A percentile compares a stretch with the other conserved stretches of the same genome.
These are phyloP conservation scores for Sturmia bella DNA, from an alignment of 2,888 invertebrate genomes.

Conservation along the genomic window DNA sequence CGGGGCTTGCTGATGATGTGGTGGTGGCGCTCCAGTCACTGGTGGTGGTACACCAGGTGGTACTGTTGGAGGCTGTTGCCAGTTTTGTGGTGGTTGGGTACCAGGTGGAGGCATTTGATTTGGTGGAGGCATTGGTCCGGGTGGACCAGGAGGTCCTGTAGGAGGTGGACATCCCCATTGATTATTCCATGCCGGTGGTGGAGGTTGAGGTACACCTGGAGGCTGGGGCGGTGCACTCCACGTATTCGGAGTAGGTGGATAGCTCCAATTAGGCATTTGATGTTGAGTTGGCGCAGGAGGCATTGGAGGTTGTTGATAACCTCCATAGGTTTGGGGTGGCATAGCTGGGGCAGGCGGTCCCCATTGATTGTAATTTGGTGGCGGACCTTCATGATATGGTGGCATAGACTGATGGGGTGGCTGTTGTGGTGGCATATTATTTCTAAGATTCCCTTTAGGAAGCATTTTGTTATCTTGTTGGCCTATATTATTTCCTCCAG, in stretches of 20 bases:
- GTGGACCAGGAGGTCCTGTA: conserved; percentile 67
- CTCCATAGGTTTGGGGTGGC: conserved; percentile 71
- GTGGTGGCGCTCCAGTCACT: conserved; percentile 69
- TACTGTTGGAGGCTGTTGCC: conserved; percentile 71
- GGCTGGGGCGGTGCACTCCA: conserved; percentile 78
- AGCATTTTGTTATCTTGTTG: conserved; percentile 40
- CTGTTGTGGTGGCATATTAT: conserved; percentile 70
- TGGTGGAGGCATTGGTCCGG: conserved; percentile 52
- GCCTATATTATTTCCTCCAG: conserved; percentile 1
- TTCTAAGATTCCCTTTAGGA: conserved; percentile 74
- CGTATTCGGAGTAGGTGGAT: conserved; percentile 76
- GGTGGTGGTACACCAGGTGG: conserved; percentile 70
- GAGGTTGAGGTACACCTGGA: conserved; percentile 68
- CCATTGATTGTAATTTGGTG: conserved; percentile 79
- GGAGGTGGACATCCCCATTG: conserved; percentile 76
- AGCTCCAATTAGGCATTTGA: conserved; percentile 77
- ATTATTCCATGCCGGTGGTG: conserved; percentile 73
- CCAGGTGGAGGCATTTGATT: conserved; percentile 71
- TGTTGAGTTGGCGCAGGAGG: conserved; percentile 78
- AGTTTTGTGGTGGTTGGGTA: conserved; percentile 73
- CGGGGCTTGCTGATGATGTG: conserved; percentile 68
- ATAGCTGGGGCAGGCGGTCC: conserved; percentile 72
- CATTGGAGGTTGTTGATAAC: conserved; percentile 78
- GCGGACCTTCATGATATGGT: conserved; percentile 75
- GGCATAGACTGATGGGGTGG: conserved; percentile 74